Evolutionary conservation across 2,113 vertebrate genomes (phyloP).

Genomic region (Dendrocopos noguchii): DNA sequence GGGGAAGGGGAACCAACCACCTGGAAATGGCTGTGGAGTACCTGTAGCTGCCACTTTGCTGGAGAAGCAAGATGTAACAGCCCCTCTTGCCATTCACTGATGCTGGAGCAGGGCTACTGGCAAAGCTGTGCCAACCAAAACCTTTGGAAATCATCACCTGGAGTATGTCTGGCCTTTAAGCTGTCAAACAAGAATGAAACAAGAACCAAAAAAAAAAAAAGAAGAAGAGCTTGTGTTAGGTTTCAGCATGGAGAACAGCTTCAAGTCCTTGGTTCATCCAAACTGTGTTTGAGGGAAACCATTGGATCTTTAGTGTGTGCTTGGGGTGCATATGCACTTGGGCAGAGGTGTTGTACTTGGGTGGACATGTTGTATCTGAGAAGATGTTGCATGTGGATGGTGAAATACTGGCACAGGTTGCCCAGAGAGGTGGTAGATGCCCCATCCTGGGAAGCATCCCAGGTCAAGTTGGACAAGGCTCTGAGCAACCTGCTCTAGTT

Average conservation of each 20-base stretch:
- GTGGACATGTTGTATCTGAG: background rate
- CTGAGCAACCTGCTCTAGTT: too few species aligned
- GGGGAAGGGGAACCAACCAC: too few species aligned
- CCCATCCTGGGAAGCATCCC: too few species aligned
- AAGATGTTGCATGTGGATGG: too few species aligned
- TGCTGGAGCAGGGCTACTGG: background rate
- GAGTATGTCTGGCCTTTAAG: background rate
- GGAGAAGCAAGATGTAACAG: accelerated
- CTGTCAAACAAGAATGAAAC: background rate
- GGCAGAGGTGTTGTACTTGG: background rate
- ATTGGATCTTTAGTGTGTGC: background rate
- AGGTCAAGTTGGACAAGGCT: too few species aligned
- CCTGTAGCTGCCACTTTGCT: background rate
- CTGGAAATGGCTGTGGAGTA: background rate
- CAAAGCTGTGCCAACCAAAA: background rate
- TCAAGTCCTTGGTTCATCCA: background rate
- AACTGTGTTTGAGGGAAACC: background rate
- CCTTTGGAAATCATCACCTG: background rate
- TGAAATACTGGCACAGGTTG: too few species aligned
- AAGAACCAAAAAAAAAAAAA: background rate
- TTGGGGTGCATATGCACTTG: background rate
- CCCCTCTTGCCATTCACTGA: accelerated
- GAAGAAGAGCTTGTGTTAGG: background rate
- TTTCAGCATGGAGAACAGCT: background rate
- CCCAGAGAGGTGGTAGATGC: too few species aligned